Evolutionary conservation across 2,888 invertebrate species (phyloP).

Genomic region (Dusona sp.): DNA sequence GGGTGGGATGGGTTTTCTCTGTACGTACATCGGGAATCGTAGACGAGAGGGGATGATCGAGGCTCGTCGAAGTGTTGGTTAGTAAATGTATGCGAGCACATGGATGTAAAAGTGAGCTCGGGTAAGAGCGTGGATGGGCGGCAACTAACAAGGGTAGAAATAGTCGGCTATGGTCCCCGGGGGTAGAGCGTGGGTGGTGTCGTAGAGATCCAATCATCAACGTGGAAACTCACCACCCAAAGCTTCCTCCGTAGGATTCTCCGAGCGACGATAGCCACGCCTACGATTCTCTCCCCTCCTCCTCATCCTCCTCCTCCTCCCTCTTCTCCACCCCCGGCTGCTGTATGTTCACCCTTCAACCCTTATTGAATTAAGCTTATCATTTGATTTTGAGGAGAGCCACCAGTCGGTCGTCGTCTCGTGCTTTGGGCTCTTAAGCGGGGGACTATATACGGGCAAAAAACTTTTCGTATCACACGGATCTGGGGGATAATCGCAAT

Average conservation of each 20-base stretch:
- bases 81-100: neutral
- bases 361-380: conserved; percentile 85
- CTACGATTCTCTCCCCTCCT: conserved; percentile 39
- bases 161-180: conserved; percentile 31
- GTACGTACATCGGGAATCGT: conserved; percentile 20
- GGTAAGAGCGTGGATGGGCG: conserved; percentile 57
- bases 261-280: conserved; percentile 57
- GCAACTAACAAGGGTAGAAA: conserved; percentile 44
- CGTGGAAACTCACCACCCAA: conserved; percentile 57
- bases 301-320: conserved; percentile 68
- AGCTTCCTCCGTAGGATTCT: conserved; percentile 54
- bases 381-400: conserved; percentile 85
- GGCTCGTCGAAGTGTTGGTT: conserved; percentile 14
- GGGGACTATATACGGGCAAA: conserved; percentile 75
- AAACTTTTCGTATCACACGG: conserved; percentile 80
- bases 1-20: neutral
- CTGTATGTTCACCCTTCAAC: conserved; percentile 73
- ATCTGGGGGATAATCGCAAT: conserved; percentile 83
- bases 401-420: conserved; percentile 84
- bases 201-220: conserved; percentile 67
- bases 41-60: conserved; percentile 45
- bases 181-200: conserved; percentile 68
- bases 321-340: neutral
- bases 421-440: conserved; percentile 77
- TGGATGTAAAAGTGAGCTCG: neutral